These are phyloP conservation scores for Sisyra nigra DNA, from an alignment of 2,888 invertebrate species.

Conservation along the genomic window DNA sequence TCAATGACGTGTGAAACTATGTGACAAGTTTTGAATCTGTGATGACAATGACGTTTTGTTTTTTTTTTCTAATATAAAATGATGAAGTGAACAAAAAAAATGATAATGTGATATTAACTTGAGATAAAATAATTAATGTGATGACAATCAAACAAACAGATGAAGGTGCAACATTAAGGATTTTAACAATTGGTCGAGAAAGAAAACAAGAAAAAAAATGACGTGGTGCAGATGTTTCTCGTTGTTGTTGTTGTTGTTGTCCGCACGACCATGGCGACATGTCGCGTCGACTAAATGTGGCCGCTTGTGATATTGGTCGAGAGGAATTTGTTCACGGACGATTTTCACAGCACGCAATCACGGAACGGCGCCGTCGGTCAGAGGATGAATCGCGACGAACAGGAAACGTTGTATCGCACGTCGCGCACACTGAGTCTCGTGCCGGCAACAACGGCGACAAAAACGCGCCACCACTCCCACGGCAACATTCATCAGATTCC, in stretches of 20 bases:
- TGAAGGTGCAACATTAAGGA: no score
- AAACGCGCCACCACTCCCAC: conserved; percentile 9
- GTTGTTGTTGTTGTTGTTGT: no score
- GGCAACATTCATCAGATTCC: conserved; percentile 10
- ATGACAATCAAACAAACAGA: background rate
- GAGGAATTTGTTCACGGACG: no score
- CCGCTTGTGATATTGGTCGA: conserved; percentile 27
- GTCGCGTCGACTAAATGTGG: conserved; percentile 23
- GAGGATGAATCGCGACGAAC: conserved; percentile 45
- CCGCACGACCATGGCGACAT: conserved; percentile 15
- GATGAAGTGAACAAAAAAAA: no score
- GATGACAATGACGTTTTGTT: no score
- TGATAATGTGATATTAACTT: no score
- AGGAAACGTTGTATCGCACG: conserved; percentile 42
- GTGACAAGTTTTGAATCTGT: no score
- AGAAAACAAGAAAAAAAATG: conserved; percentile 9
- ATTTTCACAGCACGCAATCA: no score
- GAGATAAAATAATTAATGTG: no score
- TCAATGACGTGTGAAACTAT: no score
- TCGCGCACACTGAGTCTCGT: conserved; percentile 37
- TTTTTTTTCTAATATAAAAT: no score
- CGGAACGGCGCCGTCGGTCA: conserved; percentile 7
- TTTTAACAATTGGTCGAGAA: no score
- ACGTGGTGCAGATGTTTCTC: conserved; percentile 1
- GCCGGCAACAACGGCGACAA: conserved; percentile 17